Conservation (phyloP, 2,888 invertebrate species). For the Noctua pronuba region DNA sequence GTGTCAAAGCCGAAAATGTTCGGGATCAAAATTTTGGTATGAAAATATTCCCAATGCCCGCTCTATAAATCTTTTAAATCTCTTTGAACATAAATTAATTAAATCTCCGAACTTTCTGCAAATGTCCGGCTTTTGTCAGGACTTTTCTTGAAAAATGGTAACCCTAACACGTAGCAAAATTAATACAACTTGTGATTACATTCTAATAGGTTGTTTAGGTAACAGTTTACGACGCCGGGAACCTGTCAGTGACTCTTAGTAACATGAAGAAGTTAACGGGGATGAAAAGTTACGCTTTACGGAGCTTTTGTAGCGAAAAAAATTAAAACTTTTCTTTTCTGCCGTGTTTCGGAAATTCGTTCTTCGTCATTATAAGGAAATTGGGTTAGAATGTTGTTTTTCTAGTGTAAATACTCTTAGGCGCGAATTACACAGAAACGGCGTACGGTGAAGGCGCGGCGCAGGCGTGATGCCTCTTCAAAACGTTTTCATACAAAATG, state of each 20-base stretch:
- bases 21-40: too few species aligned
- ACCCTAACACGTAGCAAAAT: constrained; percentile 39
- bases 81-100: too few species aligned
- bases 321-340: constrained; percentile 23
- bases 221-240: constrained; percentile 37
- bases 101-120: neutral
- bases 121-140: neutral
- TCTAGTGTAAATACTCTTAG: too few species aligned
- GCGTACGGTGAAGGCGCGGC: too few species aligned
- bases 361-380: constrained; percentile 36
- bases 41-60: too few species aligned
- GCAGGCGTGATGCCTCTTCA: too few species aligned
- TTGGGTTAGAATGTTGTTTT: constrained; percentile 10
- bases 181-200: constrained; percentile 65
- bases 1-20: too few species aligned
- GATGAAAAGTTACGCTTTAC: constrained; percentile 31
- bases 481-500: too few species aligned
- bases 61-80: too few species aligned
- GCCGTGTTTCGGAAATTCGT: constrained; percentile 30
- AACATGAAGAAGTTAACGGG: constrained; percentile 36
- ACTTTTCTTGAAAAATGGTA: neutral
- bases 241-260: constrained; percentile 42
- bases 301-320: constrained; percentile 41
- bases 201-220: constrained; percentile 47
- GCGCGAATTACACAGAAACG: too few species aligned